Evolutionary conservation across 2,888 invertebrate species (phyloP).

Genomic region (Proisotoma minuta): DNA sequence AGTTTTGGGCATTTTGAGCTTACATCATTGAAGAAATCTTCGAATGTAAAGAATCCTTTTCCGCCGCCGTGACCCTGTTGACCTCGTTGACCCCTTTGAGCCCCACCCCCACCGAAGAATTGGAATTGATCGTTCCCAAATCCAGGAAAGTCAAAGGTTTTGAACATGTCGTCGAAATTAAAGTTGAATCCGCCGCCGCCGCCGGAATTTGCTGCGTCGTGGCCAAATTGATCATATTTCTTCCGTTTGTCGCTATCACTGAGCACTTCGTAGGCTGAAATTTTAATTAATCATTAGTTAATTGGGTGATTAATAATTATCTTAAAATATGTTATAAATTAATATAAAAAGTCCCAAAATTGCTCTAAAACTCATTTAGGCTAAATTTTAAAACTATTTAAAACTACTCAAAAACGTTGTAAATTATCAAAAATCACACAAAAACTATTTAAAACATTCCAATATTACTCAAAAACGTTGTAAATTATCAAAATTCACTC

Average conservation of each 20-base stretch:
- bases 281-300: not conserved
- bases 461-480: too few relatives aligned
- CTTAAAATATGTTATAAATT: too few relatives aligned
- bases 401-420: too few relatives aligned
- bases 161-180: slow-evolving; percentile 52
- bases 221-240: slow-evolving; percentile 53
- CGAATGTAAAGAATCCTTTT: slow-evolving; percentile 42
- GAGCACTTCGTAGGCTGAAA: slow-evolving; percentile 54
- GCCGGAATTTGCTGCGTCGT: slow-evolving; percentile 48
- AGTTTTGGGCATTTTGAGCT: slow-evolving; percentile 5
- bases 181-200: slow-evolving; percentile 48
- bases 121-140: slow-evolving; percentile 36
- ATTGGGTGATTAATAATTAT: not conserved
- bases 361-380: too few relatives aligned
- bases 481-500: too few relatives aligned
- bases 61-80: slow-evolving; percentile 14
- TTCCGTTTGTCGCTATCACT: slow-evolving; percentile 52
- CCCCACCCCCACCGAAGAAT: slow-evolving; percentile 39
- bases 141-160: slow-evolving; percentile 48
- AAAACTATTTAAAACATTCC: too few relatives aligned
- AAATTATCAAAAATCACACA: too few relatives aligned
- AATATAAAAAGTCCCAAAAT: too few relatives aligned
- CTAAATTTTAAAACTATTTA: too few relatives aligned
- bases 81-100: slow-evolving; percentile 24
- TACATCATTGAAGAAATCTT: slow-evolving; percentile 45